These are phyloP conservation scores for Setophaga coronata DNA, from an alignment of 2,113 vertebrate genomes.

Conservation along the genomic window DNA sequence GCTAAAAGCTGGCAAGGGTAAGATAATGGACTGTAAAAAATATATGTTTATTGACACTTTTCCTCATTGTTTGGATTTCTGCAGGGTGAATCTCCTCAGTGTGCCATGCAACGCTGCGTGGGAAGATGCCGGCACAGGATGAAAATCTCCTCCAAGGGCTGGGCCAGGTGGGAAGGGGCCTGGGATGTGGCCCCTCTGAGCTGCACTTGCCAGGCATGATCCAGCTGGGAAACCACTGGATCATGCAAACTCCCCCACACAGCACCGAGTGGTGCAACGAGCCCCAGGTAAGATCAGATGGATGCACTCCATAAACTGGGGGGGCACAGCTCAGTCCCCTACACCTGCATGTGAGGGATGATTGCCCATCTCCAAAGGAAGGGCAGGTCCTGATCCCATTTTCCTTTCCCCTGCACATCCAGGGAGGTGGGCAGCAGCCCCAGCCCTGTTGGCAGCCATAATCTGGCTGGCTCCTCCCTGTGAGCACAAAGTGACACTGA, in stretches of 20 bases:
- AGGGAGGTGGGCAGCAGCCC: neutral
- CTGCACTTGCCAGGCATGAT: neutral
- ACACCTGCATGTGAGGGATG: rapidly evolving
- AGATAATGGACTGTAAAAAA: slow-evolving; percentile 61
- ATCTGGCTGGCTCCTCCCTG: neutral
- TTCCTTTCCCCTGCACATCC: rapidly evolving
- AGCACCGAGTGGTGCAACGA: rapidly evolving
- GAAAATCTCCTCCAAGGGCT: neutral
- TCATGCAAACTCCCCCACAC: rapidly evolving
- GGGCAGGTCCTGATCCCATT: neutral
- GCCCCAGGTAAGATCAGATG: too few relatives aligned
- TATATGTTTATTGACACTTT: slow-evolving; percentile 40
- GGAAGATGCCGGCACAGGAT: neutral
- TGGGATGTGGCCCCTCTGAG: rapidly evolving
- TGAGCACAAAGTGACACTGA: rapidly evolving
- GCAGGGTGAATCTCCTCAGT: neutral
- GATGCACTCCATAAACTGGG: rapidly evolving
- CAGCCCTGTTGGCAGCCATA: rapidly evolving
- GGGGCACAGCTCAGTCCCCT: neutral
- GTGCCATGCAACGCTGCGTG: rapidly evolving
- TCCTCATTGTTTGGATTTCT: slow-evolving; percentile 3
- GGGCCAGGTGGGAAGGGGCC: neutral
- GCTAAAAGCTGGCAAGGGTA: slow-evolving; percentile 25
- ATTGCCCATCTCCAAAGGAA: rapidly evolving
- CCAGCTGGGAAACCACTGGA: rapidly evolving